Evolutionary conservation across 2,113 vertebrate genomes (phyloP).

Genomic region (Nipponia nippon): DNA sequence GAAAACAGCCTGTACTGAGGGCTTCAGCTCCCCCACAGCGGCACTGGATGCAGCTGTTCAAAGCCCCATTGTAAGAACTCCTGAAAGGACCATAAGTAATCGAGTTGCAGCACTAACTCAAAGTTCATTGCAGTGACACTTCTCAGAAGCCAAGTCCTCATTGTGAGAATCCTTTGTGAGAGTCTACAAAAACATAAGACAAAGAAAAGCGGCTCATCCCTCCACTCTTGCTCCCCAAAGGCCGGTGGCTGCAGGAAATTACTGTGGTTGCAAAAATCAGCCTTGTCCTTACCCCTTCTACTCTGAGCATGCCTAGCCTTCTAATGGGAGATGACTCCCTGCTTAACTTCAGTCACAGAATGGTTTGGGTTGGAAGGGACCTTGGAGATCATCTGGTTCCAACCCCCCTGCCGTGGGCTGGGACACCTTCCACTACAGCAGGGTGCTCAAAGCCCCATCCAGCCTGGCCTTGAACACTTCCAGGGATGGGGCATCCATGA

Average conservation of each 20-base stretch:
- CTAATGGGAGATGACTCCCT: background rate
- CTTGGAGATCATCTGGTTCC: too few relatives aligned
- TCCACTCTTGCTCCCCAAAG: background rate
- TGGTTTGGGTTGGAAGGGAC: too few relatives aligned
- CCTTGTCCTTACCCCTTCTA: background rate
- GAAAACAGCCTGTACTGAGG: slow-evolving; percentile 43
- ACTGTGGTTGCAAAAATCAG: background rate
- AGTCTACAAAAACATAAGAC: background rate
- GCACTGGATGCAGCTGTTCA: slow-evolving; percentile 22
- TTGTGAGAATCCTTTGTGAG: background rate
- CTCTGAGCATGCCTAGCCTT: background rate
- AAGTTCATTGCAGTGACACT: background rate
- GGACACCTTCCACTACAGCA: too few relatives aligned
- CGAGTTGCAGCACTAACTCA: background rate
- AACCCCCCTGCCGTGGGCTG: too few relatives aligned
- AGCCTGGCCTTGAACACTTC: too few relatives aligned
- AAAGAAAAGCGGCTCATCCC: background rate
- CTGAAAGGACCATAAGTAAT: slow-evolving; percentile 13
- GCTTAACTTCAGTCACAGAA: too few relatives aligned
- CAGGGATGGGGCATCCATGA: too few relatives aligned
- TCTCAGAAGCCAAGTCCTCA: background rate
- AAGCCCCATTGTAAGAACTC: slow-evolving; percentile 13
- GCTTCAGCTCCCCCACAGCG: background rate
- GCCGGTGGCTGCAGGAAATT: background rate
- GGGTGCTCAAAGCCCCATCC: too few relatives aligned